Base-by-base conservation (phyloP, 1,140 invertebrate species). In the Papilio polytes region DNA sequence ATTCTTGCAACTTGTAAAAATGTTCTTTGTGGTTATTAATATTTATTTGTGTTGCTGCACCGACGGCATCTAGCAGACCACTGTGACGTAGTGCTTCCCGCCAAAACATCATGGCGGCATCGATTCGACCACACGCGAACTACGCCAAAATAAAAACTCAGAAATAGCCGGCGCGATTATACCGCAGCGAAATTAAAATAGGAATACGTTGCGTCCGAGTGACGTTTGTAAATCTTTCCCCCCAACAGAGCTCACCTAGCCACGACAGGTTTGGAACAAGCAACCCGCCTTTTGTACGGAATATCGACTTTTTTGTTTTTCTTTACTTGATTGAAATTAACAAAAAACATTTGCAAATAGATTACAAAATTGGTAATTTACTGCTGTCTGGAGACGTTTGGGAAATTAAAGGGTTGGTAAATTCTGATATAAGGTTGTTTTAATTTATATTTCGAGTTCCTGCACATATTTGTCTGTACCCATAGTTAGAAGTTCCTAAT, bases 41-140 rank as follows among this genome's bases (percentile, higher is more conserved):
- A 44, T 63, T 66, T 74, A 78, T 36, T 81, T 48, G 77, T 81
- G 80, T 82, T 82, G 84, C 81, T 88, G 86, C 85, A 88, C 85
- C 84, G 85, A 41, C 81, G 85, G 84, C 85, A 80, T 85, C 82
- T 87, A 81, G 81, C 87, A 82, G 85, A 82, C 84, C 83, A 89
- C 87, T 94, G 86, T 89, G 88, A 88, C 83, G 88, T 89, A 88
- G 87, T 89, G 86, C 92, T 94, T 94, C 91, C 92, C 92, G 92
- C 93, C 92, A 94, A 94, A 94, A 93, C 85, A 86, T 83, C 85
- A 85, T 85, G 82, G 86, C 85, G 82, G 80, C 80, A 81, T 82
- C 89, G 90, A 94, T 82, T 82, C 89, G 90, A 94, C 93, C 93
- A 94, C 93, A 94, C 93, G 93, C 92, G 92, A 94, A 94, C 93